Percentiles rank a stretch among this genome's conserved stretches.
These are phyloP conservation scores for Andrena dorsata DNA, from an alignment of 2,888 invertebrate species.

Conservation along the genomic window DNA sequence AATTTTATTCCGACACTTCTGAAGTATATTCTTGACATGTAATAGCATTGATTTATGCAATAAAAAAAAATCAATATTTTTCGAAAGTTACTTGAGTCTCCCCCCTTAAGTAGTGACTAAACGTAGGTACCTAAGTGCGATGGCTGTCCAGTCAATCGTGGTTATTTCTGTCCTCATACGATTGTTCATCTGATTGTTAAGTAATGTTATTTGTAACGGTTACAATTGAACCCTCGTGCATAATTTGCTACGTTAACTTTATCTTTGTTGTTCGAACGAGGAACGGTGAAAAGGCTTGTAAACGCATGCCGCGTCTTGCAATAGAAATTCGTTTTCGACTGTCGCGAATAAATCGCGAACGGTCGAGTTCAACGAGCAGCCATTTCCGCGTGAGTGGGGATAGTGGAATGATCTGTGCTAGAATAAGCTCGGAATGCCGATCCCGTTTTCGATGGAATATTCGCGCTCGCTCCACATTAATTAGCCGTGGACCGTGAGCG, in stretches of 20 bases:
- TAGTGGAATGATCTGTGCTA: too few species aligned
- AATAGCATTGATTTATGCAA: too few species aligned
- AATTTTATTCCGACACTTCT: too few species aligned
- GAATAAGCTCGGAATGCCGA: conserved; percentile 4
- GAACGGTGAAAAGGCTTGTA: conserved; percentile 28
- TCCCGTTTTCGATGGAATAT: not conserved
- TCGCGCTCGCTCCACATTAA: conserved; percentile 29
- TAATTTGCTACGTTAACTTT: conserved; percentile 16
- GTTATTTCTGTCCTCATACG: not conserved
- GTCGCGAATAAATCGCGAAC: conserved; percentile 50
- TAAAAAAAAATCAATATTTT: too few species aligned
- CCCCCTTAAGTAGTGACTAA: too few species aligned
- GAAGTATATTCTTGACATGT: too few species aligned
- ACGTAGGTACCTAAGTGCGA: too few species aligned
- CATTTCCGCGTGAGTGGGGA: conserved; percentile 10
- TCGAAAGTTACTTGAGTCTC: too few species aligned
- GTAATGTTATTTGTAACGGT: not conserved
- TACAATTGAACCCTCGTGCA: conserved; percentile 6
- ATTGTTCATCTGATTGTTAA: not conserved
- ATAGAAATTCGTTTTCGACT: conserved; percentile 44
- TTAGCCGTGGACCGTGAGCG: conserved; percentile 22
- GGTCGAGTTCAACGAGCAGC: conserved; percentile 16
- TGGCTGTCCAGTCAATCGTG: too few species aligned
- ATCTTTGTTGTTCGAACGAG: conserved; percentile 32
- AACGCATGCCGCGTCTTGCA: conserved; percentile 43